A percentile compares a stretch with the other conserved stretches of the same genome.
Evolutionary conservation across 2,888 invertebrate genomes (phyloP).

Genomic region (Lacanobia oleracea): DNA sequence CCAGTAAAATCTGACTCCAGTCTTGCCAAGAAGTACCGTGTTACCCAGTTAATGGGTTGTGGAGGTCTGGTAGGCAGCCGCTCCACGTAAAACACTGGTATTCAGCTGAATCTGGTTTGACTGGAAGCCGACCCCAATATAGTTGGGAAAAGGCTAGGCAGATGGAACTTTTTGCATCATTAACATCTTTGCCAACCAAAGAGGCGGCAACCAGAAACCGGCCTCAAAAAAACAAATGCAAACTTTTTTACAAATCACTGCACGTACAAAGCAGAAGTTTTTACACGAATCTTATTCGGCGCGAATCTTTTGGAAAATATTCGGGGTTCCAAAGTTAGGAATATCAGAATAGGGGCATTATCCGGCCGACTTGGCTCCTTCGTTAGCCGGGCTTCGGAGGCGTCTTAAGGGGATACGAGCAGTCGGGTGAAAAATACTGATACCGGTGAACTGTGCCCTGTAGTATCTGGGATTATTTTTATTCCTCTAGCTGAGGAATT

Average conservation of each 20-base stretch:
- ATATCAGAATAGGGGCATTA: conserved; percentile 70
- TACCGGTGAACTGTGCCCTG: conserved; percentile 69
- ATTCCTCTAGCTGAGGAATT: conserved; percentile 14
- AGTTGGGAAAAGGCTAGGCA: too few species aligned
- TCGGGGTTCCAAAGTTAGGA: conserved; percentile 60
- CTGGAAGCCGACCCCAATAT: too few species aligned
- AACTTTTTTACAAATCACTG: conserved; percentile 57
- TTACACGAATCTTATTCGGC: conserved; percentile 51
- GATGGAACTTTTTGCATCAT: not conserved
- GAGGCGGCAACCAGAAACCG: conserved; percentile 3
- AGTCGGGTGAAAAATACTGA: conserved; percentile 74
- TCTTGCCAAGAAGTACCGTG: too few species aligned
- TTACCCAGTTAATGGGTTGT: too few species aligned
- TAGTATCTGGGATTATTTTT: conserved; percentile 46
- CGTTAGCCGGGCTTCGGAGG: conserved; percentile 60
- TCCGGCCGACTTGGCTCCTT: conserved; percentile 74
- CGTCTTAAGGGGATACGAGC: conserved; percentile 64
- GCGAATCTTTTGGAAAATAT: conserved; percentile 60
- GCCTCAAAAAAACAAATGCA: conserved; percentile 30
- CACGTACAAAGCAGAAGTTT: conserved; percentile 62
- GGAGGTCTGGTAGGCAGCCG: too few species aligned
- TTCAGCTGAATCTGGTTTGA: too few species aligned
- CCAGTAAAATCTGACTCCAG: too few species aligned
- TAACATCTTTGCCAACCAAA: not conserved
- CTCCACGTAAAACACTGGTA: too few species aligned